These are phyloP conservation scores for Porites evermanni DNA, from an alignment of 92 coral and sea anemone species.

Conservation along the genomic window DNA sequence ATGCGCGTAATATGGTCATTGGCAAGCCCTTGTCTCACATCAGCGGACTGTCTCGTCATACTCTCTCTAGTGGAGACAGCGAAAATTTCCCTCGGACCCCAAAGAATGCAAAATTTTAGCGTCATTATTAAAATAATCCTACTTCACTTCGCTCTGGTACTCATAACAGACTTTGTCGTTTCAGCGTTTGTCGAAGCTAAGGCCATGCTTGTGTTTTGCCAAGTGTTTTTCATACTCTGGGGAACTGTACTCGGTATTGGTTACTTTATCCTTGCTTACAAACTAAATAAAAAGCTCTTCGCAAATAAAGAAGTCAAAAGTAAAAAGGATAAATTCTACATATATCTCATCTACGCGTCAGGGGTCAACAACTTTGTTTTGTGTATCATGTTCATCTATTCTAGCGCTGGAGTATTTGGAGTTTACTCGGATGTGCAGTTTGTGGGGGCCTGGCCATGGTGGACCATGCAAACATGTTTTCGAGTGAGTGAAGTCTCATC, in stretches of 20 bases:
- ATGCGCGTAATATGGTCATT: slow-evolving; percentile 52
- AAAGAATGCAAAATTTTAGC: slow-evolving; percentile 38
- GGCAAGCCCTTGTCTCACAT: slow-evolving; percentile 56
- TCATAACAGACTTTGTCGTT: slow-evolving; percentile 37
- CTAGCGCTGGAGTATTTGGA: slow-evolving; percentile 47
- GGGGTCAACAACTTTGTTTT: slow-evolving; percentile 40
- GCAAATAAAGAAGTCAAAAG: slow-evolving; percentile 30
- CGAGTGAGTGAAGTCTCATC: slow-evolving; percentile 43
- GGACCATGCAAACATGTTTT: slow-evolving; percentile 32
- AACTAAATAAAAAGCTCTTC: slow-evolving; percentile 39
- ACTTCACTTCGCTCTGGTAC: slow-evolving; percentile 30
- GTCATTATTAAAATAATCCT: slow-evolving; percentile 16
- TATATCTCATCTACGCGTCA: slow-evolving; percentile 49
- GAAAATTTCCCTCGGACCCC: slow-evolving; percentile 51
- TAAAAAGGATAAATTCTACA: slow-evolving; percentile 34
- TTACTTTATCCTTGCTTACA: slow-evolving; percentile 27
- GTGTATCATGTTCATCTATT: slow-evolving; percentile 25
- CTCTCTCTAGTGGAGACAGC: slow-evolving; percentile 39
- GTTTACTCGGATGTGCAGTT: slow-evolving; percentile 34
- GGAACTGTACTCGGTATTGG: slow-evolving; percentile 51
- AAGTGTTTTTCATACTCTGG: slow-evolving; percentile 46
- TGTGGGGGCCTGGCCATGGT: slow-evolving; percentile 58
- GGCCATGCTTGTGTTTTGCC: slow-evolving; percentile 48
- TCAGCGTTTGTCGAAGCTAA: slow-evolving; percentile 36
- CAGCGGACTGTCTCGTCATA: slow-evolving; percentile 51